phyloP scores from a whole-genome alignment of 2,113 vertebrate genomes.

The Ia io region DNA sequence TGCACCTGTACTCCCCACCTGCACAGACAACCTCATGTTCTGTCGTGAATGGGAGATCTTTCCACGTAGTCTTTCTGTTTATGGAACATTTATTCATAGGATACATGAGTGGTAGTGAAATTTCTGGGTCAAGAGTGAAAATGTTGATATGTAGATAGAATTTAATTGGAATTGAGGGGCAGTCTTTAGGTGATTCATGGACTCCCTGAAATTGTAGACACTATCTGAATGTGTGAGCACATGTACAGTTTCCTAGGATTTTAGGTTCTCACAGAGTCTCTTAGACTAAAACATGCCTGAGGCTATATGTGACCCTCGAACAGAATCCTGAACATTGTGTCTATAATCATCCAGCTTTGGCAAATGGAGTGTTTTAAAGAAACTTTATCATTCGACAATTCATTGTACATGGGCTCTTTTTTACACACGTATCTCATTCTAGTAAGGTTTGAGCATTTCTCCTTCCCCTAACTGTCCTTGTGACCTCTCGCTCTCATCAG shows the following conservation, averaged over 20 bases:
- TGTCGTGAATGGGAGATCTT: not conserved
- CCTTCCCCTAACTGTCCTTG: too few species aligned
- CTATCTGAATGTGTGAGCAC: not conserved
- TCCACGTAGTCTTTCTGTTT: not conserved
- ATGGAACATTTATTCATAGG: not conserved
- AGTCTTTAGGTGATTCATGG: not conserved
- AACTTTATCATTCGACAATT: not conserved
- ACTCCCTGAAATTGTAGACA: not conserved
- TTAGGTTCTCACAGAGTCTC: not conserved
- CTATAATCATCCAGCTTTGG: not conserved
- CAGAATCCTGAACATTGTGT: not conserved
- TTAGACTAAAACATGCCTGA: not conserved
- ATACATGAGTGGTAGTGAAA: not conserved
- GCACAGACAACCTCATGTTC: not conserved
- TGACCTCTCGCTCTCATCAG: not conserved
- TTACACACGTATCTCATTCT: not conserved
- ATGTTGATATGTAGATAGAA: too few species aligned
- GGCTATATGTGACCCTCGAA: accelerated
- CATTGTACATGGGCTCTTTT: not conserved
- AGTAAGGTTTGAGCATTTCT: not conserved
- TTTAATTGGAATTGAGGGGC: not conserved
- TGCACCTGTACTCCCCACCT: not conserved
- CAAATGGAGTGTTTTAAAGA: not conserved
- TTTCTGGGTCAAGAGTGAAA: not conserved
- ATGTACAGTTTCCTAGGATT: not conserved